Percentiles rank a stretch among this genome's conserved stretches.
Conservation (phyloP, 2,797 vertebrate genomes). For the Premnoplex brunnescens region DNA sequence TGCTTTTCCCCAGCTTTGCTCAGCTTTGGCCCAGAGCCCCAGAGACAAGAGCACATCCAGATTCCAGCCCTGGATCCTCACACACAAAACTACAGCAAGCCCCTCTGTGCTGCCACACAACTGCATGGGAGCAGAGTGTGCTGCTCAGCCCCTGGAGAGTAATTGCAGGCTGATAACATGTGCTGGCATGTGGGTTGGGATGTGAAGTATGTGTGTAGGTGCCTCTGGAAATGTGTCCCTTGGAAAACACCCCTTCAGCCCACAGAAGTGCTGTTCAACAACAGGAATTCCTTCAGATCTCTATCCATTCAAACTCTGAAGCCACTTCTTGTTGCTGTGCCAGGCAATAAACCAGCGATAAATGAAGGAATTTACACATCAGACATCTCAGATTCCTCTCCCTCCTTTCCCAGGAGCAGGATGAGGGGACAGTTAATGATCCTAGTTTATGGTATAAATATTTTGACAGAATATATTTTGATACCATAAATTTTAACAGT, state of each 20-base stretch:
- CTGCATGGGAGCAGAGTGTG: background rate
- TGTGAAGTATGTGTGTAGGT: constrained; percentile 14
- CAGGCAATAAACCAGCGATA: constrained; percentile 26
- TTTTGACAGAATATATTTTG: constrained; percentile 58
- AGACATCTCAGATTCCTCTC: constrained; percentile 30
- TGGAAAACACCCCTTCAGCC: constrained; percentile 29
- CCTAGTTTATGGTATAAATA: constrained; percentile 10
- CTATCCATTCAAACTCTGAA: constrained; percentile 8
- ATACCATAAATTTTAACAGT: constrained; percentile 48
- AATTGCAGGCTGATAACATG: constrained; percentile 18
- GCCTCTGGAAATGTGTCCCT: constrained; percentile 51
- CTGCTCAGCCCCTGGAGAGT: constrained; percentile 4
- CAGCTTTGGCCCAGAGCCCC: background rate
- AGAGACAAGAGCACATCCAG: background rate
- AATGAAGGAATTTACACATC: constrained; percentile 47
- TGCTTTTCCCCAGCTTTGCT: background rate
- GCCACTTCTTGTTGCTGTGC: constrained; percentile 26
- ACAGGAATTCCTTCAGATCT: constrained; percentile 35
- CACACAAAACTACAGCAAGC: background rate
- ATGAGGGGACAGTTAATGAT: constrained; percentile 12
- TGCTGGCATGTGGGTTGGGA: constrained; percentile 45
- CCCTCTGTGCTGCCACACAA: background rate
- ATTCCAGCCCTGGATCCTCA: background rate
- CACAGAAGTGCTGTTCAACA: constrained; percentile 15
- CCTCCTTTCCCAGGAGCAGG: constrained; percentile 29